Conservation (phyloP, 1,140 invertebrate species). For the Conopomorpha cramerella region DNA sequence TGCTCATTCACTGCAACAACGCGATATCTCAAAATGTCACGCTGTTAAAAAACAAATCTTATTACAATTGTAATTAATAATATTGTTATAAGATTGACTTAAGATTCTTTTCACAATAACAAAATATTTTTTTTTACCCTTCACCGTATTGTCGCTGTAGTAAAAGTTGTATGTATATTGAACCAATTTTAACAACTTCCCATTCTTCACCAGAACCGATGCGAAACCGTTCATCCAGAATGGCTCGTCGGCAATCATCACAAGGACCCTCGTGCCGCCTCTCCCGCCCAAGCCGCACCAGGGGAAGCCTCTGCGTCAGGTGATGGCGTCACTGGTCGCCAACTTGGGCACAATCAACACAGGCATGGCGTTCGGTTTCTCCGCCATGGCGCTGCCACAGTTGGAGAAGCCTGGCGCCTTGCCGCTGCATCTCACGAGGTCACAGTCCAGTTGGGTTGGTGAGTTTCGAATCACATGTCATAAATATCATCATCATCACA, state of each 20-base stretch:
- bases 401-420: conserved; percentile 59
- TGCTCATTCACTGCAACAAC: no score
- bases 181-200: no score
- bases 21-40: no score
- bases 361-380: conserved; percentile 75
- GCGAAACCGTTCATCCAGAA: conserved; percentile 39
- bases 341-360: conserved; percentile 74
- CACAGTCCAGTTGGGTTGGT: conserved; percentile 77
- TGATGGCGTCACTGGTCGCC: conserved; percentile 65
- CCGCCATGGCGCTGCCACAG: conserved; percentile 72
- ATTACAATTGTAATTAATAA: no score
- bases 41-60: no score
- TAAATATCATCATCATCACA: no score
- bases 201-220: conserved; percentile 37
- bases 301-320: conserved; percentile 63
- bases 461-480: no score
- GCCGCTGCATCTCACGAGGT: conserved; percentile 62
- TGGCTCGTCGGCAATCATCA: conserved; percentile 18
- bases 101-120: no score
- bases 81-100: no score
- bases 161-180: no score
- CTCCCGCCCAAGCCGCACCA: conserved; percentile 33
- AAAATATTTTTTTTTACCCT: no score
- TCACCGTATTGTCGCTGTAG: no score
- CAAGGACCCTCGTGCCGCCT: conserved; percentile 16